Evolutionary conservation across 2,113 vertebrate species (phyloP).

Genomic region (Eidolon helvum): DNA sequence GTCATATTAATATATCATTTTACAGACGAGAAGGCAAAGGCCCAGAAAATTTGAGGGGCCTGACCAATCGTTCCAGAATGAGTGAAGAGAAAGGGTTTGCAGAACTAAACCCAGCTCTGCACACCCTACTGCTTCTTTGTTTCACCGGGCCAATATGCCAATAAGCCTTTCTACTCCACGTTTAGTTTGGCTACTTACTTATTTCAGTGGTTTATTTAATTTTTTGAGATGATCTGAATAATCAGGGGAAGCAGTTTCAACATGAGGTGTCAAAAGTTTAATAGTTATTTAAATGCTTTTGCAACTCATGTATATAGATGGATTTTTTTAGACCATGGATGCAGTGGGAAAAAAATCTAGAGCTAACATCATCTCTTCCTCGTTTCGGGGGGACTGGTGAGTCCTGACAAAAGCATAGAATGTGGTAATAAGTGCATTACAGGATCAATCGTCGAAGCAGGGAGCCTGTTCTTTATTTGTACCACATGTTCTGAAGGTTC

Average conservation of each 20-base stretch:
- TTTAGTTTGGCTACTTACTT: background rate
- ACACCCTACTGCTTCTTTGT: too few species aligned
- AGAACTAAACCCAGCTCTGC: background rate
- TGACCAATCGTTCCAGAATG: background rate
- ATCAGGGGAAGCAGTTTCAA: background rate
- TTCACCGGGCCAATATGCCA: background rate
- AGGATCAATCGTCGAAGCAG: background rate
- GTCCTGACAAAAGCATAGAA: background rate
- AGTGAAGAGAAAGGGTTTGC: background rate
- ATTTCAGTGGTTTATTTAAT: background rate
- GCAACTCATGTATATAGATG: background rate
- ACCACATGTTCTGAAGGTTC: background rate
- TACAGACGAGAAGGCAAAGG: background rate
- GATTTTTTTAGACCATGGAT: background rate
- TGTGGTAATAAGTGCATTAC: background rate
- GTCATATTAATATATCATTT: background rate
- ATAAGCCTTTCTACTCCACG: background rate
- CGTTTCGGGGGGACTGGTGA: background rate
- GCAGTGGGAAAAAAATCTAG: background rate
- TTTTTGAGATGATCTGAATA: conserved; percentile 28
- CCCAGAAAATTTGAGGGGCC: background rate
- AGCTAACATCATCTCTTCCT: background rate
- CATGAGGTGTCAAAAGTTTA: background rate
- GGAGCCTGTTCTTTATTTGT: background rate
- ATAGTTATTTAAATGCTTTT: background rate